A percentile compares a stretch with the other conserved stretches of the same genome.
phyloP scores from a whole-genome alignment of 2,888 invertebrate genomes.

The Drosophila melanosoma region DNA sequence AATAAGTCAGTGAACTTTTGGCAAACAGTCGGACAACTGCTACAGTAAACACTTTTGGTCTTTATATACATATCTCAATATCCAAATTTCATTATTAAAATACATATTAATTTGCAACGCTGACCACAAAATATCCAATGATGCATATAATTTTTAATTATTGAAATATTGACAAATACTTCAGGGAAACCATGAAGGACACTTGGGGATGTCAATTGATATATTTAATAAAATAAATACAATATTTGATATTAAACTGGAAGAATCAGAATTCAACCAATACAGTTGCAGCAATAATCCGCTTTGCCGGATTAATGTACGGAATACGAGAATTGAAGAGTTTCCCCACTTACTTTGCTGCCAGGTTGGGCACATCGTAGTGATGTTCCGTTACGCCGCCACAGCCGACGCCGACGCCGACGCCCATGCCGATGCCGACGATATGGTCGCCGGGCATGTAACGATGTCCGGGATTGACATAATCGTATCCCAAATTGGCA shows the following conservation, averaged over 20 bases:
- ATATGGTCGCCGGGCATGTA: conserved; percentile 79
- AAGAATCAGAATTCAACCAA: conserved; percentile 8
- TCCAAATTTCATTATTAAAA: background rate
- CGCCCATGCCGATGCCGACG: conserved; percentile 72
- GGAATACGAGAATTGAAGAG: conserved; percentile 5
- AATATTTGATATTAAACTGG: conserved; percentile 1
- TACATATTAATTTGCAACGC: background rate
- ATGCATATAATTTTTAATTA: background rate
- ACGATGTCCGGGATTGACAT: conserved; percentile 87
- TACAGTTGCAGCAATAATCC: conserved; percentile 21
- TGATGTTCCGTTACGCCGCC: conserved; percentile 88
- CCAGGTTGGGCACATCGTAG: conserved; percentile 94
- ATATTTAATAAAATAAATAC: background rate
- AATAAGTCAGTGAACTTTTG: background rate
- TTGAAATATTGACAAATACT: background rate
- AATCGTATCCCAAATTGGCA: conserved; percentile 92
- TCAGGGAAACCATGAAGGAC: background rate
- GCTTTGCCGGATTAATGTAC: conserved; percentile 31
- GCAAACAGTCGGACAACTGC: too few species aligned
- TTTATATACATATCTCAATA: background rate
- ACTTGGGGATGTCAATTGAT: background rate
- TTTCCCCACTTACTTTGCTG: conserved; percentile 86
- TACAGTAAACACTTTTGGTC: background rate
- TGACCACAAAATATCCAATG: background rate
- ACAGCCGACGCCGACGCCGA: conserved; percentile 86